Percentiles rank a stretch among this genome's conserved stretches.
phyloP scores from a whole-genome alignment of 2,797 vertebrate species.

The Megalops cyprinoides region DNA sequence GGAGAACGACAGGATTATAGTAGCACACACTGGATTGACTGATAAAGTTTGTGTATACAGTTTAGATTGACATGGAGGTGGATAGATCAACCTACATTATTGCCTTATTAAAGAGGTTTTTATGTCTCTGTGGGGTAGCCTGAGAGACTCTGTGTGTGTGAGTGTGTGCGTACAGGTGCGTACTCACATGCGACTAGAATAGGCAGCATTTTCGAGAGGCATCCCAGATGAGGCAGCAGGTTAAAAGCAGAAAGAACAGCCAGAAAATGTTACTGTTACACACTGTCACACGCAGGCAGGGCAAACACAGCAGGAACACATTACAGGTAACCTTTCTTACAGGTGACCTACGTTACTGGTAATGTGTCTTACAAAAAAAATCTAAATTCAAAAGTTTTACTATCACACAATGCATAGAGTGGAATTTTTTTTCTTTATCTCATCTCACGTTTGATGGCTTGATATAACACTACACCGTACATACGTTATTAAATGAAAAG shows the following conservation, averaged over 20 bases:
- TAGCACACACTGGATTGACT: neutral
- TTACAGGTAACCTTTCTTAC: neutral
- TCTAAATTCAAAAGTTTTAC: too few relatives aligned
- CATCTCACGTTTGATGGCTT: too few relatives aligned
- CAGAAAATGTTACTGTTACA: conserved; percentile 40
- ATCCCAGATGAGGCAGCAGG: conserved; percentile 38
- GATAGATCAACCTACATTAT: neutral
- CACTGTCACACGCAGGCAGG: conserved; percentile 30
- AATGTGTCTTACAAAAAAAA: neutral
- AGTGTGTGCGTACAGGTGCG: neutral
- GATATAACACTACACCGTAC: too few relatives aligned
- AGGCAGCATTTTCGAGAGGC: conserved; percentile 48
- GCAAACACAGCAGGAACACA: neutral
- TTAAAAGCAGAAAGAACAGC: conserved; percentile 43
- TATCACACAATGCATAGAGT: too few relatives aligned
- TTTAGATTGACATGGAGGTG: neutral
- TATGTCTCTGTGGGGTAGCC: neutral
- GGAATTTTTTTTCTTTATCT: too few relatives aligned
- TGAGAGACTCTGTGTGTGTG: neutral
- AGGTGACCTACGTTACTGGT: neutral
- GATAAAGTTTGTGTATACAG: neutral
- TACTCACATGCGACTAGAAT: conserved; percentile 70
- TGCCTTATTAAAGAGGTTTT: neutral
- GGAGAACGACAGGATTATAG: too few relatives aligned
- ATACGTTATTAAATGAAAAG: too few relatives aligned